Percentiles rank a stretch among this genome's conserved stretches.
phyloP scores from a whole-genome alignment of 92 coral and sea anemone species.

The Metridium senile region DNA sequence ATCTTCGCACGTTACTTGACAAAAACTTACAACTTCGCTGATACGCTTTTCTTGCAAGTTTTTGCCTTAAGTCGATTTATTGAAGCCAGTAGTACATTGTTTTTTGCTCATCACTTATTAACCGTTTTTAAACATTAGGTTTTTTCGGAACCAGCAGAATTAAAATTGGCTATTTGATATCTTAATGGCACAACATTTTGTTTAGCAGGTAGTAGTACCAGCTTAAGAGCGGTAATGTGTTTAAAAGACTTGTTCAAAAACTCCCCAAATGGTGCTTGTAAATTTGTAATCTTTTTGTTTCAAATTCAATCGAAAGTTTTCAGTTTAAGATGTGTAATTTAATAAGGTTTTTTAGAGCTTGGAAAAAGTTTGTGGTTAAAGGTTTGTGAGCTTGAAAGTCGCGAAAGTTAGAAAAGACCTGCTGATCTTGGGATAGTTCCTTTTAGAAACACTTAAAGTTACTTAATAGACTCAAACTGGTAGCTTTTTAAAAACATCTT shows the following conservation, averaged over 20 bases:
- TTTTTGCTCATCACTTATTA: not conserved
- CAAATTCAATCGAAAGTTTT: too few relatives aligned
- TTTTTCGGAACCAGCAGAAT: not conserved
- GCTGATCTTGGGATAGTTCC: not conserved
- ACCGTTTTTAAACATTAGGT: not conserved
- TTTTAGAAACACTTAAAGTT: conserved; percentile 1
- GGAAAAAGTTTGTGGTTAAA: not conserved
- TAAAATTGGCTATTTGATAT: not conserved
- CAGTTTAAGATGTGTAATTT: too few relatives aligned
- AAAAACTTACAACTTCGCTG: too few relatives aligned
- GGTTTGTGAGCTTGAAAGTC: too few relatives aligned
- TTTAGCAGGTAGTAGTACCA: not conserved
- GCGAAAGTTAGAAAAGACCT: not conserved
- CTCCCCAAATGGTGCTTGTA: too few relatives aligned
- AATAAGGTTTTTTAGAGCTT: too few relatives aligned
- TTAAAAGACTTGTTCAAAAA: not conserved
- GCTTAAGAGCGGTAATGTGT: not conserved
- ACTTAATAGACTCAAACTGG: not conserved
- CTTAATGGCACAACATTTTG: not conserved
- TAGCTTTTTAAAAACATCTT: not conserved
- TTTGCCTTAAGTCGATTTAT: too few relatives aligned
- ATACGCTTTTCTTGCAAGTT: too few relatives aligned
- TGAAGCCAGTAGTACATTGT: not conserved
- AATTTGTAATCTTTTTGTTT: too few relatives aligned
- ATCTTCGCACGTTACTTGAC: too few relatives aligned